Evolutionary conservation across 1,140 invertebrate genomes (phyloP).

Genomic region (Aplysia californica): DNA sequence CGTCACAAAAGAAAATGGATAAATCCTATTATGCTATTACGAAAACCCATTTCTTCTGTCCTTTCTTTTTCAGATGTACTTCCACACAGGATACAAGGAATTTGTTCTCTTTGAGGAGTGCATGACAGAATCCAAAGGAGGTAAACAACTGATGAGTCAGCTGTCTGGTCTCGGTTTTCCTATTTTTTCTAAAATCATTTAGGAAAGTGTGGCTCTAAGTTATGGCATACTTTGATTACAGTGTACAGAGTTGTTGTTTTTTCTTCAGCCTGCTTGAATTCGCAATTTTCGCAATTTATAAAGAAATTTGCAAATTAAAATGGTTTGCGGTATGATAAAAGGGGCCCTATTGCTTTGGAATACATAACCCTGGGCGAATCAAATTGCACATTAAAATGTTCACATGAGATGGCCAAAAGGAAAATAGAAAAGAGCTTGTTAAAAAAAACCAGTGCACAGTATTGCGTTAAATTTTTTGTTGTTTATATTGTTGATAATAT

Average conservation of each 20-base stretch:
- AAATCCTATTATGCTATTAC: too few species aligned
- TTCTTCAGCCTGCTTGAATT: not conserved
- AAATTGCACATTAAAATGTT: too few species aligned
- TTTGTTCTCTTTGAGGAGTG: constrained; percentile 50
- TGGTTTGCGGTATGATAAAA: not conserved
- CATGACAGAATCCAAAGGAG: constrained; percentile 36
- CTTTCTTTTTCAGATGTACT: constrained; percentile 74
- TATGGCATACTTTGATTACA: not conserved
- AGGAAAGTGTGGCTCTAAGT: not conserved
- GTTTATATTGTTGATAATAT: too few species aligned
- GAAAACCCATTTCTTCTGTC: constrained; percentile 17
- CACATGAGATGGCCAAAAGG: too few species aligned
- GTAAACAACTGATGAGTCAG: constrained; percentile 30
- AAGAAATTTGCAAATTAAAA: not conserved
- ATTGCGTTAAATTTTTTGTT: too few species aligned
- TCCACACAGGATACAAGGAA: constrained; percentile 78
- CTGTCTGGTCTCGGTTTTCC: not conserved
- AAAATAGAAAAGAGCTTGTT: too few species aligned
- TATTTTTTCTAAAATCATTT: not conserved
- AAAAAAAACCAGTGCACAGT: too few species aligned
- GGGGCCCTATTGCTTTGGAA: not conserved
- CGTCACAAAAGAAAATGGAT: too few species aligned
- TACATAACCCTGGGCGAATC: not conserved
- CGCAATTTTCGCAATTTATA: not conserved
- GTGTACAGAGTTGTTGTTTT: not conserved